A percentile compares a stretch with the other conserved stretches of the same genome.
Conservation (phyloP, 1,140 invertebrate species). For the Micrasema longulum region DNA sequence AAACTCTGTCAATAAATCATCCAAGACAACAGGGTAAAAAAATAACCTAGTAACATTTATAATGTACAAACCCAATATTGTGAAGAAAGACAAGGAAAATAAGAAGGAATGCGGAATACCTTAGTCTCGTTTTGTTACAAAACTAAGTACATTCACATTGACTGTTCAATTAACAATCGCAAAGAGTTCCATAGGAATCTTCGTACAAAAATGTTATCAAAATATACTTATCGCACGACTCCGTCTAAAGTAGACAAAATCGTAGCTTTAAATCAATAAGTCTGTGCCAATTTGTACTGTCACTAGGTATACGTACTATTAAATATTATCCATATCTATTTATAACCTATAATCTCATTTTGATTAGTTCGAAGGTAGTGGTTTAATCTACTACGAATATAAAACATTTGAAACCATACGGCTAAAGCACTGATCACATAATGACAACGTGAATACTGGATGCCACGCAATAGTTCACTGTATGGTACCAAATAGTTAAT, state of each 20-base stretch:
- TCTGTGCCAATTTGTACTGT: constrained; percentile 54
- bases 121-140: background rate
- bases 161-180: background rate
- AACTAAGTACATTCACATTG: constrained; percentile 27
- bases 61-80: constrained; percentile 13
- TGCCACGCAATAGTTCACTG: too few relatives aligned
- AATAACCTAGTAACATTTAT: constrained; percentile 7
- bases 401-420: background rate
- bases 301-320: constrained; percentile 48
- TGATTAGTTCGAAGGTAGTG: constrained; percentile 43
- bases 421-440: background rate
- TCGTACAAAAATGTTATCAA: constrained; percentile 6
- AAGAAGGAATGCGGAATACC: constrained; percentile 21
- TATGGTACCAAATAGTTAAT: too few relatives aligned
- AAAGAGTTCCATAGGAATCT: constrained; percentile 16
- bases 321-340: constrained; percentile 35
- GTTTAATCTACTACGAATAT: constrained; percentile 6
- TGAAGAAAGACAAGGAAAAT: background rate
- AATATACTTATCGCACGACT: background rate
- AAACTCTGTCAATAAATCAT: constrained; percentile 31
- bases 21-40: constrained; percentile 5
- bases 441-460: background rate
- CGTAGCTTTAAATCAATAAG: constrained; percentile 23
- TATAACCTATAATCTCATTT: constrained; percentile 52
- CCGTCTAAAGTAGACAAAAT: too few relatives aligned